Conservation (phyloP, 1,140 invertebrate species). For the Drosophila pseudoobscura region DNA sequence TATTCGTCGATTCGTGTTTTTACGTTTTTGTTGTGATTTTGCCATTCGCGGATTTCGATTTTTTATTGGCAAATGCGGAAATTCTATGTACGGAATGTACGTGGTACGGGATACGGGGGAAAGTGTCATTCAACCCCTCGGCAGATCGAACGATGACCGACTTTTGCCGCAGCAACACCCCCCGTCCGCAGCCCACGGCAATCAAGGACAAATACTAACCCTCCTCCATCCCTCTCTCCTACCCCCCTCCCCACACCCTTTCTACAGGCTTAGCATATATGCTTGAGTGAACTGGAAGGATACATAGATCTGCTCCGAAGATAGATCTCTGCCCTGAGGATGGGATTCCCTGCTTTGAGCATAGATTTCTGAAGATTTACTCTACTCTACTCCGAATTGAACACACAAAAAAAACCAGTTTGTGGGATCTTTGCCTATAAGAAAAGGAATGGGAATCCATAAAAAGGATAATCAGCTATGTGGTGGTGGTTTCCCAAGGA, state of each 20-base stretch:
- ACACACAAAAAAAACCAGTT: conserved; percentile 31
- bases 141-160: conserved; percentile 37
- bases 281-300: no score
- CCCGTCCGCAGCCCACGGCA: neutral
- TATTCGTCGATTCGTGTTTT: conserved; percentile 39
- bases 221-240: no score
- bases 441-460: neutral
- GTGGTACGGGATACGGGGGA: neutral
- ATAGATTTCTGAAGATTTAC: conserved; percentile 15
- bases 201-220: conserved; percentile 27
- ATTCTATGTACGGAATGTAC: neutral
- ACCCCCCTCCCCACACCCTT: no score
- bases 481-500: neutral
- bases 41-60: conserved; percentile 50
- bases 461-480: conserved; percentile 2
- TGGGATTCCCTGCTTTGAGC: neutral
- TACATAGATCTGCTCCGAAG: no score
- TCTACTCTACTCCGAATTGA: neutral
- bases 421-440: conserved; percentile 25
- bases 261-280: no score
- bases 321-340: conserved; percentile 1
- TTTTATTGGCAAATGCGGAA: conserved; percentile 68
- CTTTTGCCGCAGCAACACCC: conserved; percentile 3
- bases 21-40: conserved; percentile 67
- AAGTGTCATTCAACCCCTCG: conserved; percentile 49